Evolutionary conservation across 1,140 invertebrate genomes (phyloP).

Genomic region (Frieseomelitta varia): DNA sequence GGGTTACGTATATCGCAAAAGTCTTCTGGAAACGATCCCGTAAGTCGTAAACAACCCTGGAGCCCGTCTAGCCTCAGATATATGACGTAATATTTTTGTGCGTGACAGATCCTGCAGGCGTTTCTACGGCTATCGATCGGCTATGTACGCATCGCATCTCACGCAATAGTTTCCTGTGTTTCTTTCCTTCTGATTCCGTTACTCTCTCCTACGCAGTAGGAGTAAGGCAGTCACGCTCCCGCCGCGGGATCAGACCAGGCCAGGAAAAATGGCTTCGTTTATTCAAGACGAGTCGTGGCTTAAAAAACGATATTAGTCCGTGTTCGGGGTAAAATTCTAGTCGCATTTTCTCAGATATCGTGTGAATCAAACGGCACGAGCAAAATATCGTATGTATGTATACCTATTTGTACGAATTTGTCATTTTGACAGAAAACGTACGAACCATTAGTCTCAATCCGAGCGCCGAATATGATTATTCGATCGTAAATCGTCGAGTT

Average conservation of each 20-base stretch:
- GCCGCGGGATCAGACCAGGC: neutral
- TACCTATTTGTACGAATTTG: neutral
- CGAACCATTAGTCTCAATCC: neutral
- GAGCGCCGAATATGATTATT: neutral
- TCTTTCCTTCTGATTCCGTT: conserved; percentile 12
- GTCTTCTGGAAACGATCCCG: conserved; percentile 72
- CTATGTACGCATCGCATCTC: conserved; percentile 61
- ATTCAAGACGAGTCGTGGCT: neutral
- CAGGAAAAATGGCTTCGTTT: conserved; percentile 10
- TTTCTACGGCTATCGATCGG: conserved; percentile 67
- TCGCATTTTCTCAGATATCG: neutral
- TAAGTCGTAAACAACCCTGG: conserved; percentile 71
- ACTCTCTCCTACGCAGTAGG: neutral
- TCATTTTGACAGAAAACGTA: neutral
- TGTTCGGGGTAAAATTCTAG: neutral
- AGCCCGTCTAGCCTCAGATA: conserved; percentile 70
- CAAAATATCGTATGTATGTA: neutral
- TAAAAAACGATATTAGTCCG: neutral
- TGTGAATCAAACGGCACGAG: neutral
- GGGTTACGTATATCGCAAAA: conserved; percentile 64
- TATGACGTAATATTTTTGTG: conserved; percentile 75
- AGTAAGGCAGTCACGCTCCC: neutral
- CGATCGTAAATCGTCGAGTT: neutral
- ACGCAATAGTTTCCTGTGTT: conserved; percentile 56
- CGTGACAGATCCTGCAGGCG: conserved; percentile 70